Conservation (phyloP, 2,888 invertebrate genomes). For the Lamellibrachia satsuma region DNA sequence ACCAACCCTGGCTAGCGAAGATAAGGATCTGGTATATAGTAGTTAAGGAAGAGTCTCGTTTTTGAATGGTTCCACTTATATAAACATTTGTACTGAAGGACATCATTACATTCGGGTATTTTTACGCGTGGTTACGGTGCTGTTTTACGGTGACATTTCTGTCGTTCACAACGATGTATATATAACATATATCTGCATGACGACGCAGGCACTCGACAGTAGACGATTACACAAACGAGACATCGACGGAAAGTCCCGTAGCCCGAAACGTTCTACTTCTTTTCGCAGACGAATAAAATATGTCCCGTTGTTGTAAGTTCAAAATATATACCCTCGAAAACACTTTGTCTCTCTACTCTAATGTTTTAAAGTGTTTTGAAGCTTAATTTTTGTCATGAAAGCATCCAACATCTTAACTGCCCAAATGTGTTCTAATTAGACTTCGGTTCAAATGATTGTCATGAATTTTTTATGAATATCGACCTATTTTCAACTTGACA, state of each 20-base stretch:
- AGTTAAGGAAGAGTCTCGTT: not conserved
- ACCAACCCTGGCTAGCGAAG: too few relatives aligned
- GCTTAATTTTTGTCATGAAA: too few relatives aligned
- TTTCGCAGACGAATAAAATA: not conserved
- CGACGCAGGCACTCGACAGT: not conserved
- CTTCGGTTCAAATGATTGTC: too few relatives aligned
- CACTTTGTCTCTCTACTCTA: too few relatives aligned
- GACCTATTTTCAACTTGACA: too few relatives aligned
- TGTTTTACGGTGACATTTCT: not conserved
- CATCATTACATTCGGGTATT: not conserved
- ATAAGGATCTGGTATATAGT: not conserved
- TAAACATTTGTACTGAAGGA: not conserved
- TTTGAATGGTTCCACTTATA: not conserved
- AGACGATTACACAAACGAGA: not conserved
- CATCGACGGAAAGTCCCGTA: not conserved
- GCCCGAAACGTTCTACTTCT: not conserved
- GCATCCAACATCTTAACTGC: too few relatives aligned
- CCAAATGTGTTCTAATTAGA: too few relatives aligned
- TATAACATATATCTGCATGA: not conserved
- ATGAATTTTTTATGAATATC: too few relatives aligned
- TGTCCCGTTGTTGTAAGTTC: not conserved
- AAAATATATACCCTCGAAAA: too few relatives aligned
- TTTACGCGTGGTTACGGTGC: not conserved
- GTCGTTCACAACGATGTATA: not conserved
- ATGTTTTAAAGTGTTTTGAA: too few relatives aligned